phyloP scores from a whole-genome alignment of 2,888 invertebrate genomes.

The Dorcus parallelipipedus region DNA sequence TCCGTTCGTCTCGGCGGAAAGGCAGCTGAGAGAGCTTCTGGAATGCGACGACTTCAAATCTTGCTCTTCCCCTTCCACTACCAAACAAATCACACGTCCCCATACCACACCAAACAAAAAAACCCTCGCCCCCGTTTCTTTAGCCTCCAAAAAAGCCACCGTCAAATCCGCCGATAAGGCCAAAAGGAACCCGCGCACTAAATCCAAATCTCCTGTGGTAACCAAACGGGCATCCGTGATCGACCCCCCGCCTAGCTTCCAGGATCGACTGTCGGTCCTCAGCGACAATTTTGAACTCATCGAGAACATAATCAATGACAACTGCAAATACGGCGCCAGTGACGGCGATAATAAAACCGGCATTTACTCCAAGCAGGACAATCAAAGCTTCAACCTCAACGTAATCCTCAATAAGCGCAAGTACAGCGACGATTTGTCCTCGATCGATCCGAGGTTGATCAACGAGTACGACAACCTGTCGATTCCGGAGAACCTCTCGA shows the following conservation, averaged over 20 bases:
- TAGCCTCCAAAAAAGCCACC: conserved; percentile 23
- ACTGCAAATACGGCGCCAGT: conserved; percentile 24
- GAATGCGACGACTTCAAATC: conserved; percentile 59
- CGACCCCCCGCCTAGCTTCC: conserved; percentile 48
- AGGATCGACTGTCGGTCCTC: conserved; percentile 38
- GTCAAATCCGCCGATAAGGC: conserved; percentile 20
- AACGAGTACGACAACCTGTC: conserved; percentile 70
- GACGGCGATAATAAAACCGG: conserved; percentile 23
- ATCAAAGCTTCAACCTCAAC: conserved; percentile 21
- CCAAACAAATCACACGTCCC: conserved; percentile 36
- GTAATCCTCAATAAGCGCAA: conserved; percentile 27
- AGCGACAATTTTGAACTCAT: conserved; percentile 43
- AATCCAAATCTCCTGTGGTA: conserved; percentile 18
- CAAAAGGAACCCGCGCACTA: conserved; percentile 2
- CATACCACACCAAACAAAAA: conserved; percentile 42
- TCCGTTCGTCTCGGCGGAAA: conserved; percentile 75
- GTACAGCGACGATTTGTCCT: conserved; percentile 38
- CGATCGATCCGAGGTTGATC: conserved; percentile 60
- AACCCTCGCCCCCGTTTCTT: conserved; percentile 6
- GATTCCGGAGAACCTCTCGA: conserved; percentile 46
- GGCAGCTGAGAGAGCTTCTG: conserved; percentile 78
- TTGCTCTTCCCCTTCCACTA: conserved; percentile 36
- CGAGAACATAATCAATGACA: conserved; percentile 43
- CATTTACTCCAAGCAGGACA: conserved; percentile 3
- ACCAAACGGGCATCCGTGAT: conserved; percentile 45